Base-by-base conservation (phyloP, 2,888 invertebrate genomes). In the Pyrrhosoma nymphula region DNA sequence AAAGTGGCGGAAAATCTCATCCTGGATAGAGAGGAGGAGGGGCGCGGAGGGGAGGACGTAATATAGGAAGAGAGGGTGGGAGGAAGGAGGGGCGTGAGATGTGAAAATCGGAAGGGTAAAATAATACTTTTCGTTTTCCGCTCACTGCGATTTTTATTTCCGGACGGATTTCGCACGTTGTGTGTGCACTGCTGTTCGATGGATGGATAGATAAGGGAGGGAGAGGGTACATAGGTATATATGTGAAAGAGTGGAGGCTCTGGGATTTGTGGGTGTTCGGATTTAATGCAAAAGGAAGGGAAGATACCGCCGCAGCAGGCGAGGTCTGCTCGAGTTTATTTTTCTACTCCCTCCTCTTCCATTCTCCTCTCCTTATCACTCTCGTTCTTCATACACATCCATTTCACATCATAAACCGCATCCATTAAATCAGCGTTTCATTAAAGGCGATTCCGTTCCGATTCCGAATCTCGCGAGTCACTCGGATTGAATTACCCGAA, bases 351-450 rank as follows among this genome's bases (percentile, higher is more conserved):
- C 30, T n/a, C 30, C 0, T 82, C 18, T 16, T 26, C 69, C 69
- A 69, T 10, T 26, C 69, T 8, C 69, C 47, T 47, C 47, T 8
- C 8, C 47, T 47, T 47, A 47, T 47, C 47, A 8, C 47, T 47
- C 47, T 47, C 69, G 69, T n/a, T n/a, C 26, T 10, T 69, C 47
- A 47, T 47, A 47, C 69, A n/a, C n/a, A 69, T 69, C n/a, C 69
- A 26, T 69, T n/a, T 69, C 69, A n/a, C 69, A n/a, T 69, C 69
- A n/a, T 69, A 69, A 69, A 69, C 69, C 69, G n/a, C 69, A 69
- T 69, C 69, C 69, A 69, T 69, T 69, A 69, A 69, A 69, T 69
- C 69, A 69, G 69, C 69, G 26, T 69, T 69, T 69, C 69, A 69
- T 69, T 69, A 69, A n/a, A 69, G 69, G 69, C n/a, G n/a, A 69